phyloP scores from a whole-genome alignment of 1,140 invertebrate species.

The Anadara kagoshimensis region DNA sequence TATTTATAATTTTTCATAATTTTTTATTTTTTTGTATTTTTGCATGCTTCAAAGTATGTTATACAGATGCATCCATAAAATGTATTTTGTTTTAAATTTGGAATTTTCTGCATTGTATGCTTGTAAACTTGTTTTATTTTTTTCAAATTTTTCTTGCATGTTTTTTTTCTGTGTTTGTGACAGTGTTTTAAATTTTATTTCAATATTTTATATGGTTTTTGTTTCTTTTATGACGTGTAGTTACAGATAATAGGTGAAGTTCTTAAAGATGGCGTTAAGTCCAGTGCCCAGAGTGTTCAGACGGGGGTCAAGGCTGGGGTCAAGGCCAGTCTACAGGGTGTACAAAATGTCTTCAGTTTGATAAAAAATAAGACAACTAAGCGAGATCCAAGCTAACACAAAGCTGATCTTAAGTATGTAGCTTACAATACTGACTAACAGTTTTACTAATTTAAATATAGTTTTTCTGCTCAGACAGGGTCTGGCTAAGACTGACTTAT shows the following conservation, averaged over 20 bases:
- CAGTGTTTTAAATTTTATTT: conserved; percentile 4
- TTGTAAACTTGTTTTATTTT: too few species aligned
- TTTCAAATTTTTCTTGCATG: conserved; percentile 5
- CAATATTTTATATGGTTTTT: conserved; percentile 12
- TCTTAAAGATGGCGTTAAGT: conserved; percentile 18
- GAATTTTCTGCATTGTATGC: too few species aligned
- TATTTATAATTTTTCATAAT: neutral
- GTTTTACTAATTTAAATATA: neutral
- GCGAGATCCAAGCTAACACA: conserved; percentile 4
- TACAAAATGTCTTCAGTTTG: conserved; percentile 51
- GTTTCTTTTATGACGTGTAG: neutral
- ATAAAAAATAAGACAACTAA: conserved; percentile 49
- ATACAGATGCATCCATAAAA: too few species aligned
- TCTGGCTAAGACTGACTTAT: too few species aligned
- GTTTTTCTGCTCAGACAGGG: neutral
- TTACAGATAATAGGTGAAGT: too few species aligned
- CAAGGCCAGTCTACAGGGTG: conserved; percentile 55
- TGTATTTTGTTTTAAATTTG: too few species aligned
- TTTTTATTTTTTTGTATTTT: too few species aligned
- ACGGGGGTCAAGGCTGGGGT: conserved; percentile 55
- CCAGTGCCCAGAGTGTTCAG: conserved; percentile 40
- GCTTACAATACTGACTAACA: neutral
- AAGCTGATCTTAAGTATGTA: neutral
- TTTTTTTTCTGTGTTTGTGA: conserved; percentile 11
- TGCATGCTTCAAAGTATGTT: too few species aligned